Evolutionary conservation across 2,888 invertebrate species (phyloP).

Genomic region (Liopterus haemorrhoidalis): DNA sequence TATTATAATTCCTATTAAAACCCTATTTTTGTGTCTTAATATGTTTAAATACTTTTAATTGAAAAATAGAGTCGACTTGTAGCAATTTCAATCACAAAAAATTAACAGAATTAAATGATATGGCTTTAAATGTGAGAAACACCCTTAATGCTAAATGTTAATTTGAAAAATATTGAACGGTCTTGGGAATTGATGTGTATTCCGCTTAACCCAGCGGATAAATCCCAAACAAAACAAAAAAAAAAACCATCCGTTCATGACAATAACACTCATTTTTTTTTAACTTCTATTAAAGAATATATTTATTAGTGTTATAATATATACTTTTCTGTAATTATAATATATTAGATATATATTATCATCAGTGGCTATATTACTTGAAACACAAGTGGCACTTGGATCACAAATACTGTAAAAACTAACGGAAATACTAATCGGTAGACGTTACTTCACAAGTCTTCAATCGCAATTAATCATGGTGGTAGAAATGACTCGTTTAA

Average conservation of each 20-base stretch:
- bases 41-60: too few species aligned
- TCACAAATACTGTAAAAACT: slow-evolving; percentile 72
- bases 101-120: slow-evolving; percentile 21
- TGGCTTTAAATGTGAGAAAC: slow-evolving; percentile 22
- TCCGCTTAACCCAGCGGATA: too few species aligned
- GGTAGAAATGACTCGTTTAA: slow-evolving; percentile 19
- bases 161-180: slow-evolving; percentile 22
- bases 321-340: slow-evolving; percentile 39
- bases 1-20: too few species aligned
- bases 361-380: slow-evolving; percentile 50
- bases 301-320: slow-evolving; percentile 40
- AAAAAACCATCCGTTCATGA: slow-evolving; percentile 11
- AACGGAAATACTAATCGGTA: slow-evolving; percentile 47
- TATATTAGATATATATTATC: slow-evolving; percentile 46
- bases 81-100: slow-evolving; percentile 11
- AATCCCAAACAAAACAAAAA: too few species aligned
- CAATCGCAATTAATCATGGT: slow-evolving; percentile 23
- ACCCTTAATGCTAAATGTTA: slow-evolving; percentile 22
- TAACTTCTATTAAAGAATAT: slow-evolving; percentile 27
- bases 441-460: slow-evolving; percentile 24
- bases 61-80: too few species aligned
- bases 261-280: slow-evolving; percentile 21
- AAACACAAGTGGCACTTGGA: slow-evolving; percentile 74
- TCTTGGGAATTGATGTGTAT: too few species aligned
- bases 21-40: too few species aligned